Evolutionary conservation across 2,797 vertebrate species (phyloP), one percentile per base, ranked within the genome.

Genomic region (Poecilia gillii): DNA sequence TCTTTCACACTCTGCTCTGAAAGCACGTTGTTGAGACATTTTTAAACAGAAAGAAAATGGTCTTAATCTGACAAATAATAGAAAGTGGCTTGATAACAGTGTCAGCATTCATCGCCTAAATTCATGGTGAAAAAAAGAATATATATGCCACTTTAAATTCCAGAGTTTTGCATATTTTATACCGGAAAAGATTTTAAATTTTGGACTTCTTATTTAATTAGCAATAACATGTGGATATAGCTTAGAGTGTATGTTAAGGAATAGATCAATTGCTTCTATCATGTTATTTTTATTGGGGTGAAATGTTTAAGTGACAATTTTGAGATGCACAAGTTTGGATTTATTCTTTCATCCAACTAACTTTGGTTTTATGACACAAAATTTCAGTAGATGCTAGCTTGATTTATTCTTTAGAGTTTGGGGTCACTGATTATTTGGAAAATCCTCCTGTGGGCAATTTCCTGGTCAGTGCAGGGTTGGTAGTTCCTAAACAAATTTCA

Each of bases 1-100:
- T 85, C 84, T 91, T 90, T 89, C 86, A 89, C 76, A 84, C 81
- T 41, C 73, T 1, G 49, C 45, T 68, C 83, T 90, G 87, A 91
- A 89, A 89, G 75, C 87, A 84, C 84, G 84, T 77, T 91, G 82
- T 84, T 87, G 84, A 89, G 80, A 90, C 80, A 77, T 45, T 75
- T 62, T 74, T 79, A 78, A 84, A 36, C 64, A 43, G 64, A 43
- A 25, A 80, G 75, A 78, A 46, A 88, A 72, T 78, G 57, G 76
- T 89, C 87, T 88, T 87, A 89, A 86, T 91, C 85, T 75, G 43
- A 77, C 77, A 73, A 87, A 82, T 72, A 47, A 7, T 53, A 76
- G 68, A 85, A 72, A 80, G 73, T 49, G 18, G 12, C 47, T 81
- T 72, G 77, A 84, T 74, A 51, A 72, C 55, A 23, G 76, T 45